Conservation (phyloP, 2,797 vertebrate genomes). For the Spinus pinus region DNA sequence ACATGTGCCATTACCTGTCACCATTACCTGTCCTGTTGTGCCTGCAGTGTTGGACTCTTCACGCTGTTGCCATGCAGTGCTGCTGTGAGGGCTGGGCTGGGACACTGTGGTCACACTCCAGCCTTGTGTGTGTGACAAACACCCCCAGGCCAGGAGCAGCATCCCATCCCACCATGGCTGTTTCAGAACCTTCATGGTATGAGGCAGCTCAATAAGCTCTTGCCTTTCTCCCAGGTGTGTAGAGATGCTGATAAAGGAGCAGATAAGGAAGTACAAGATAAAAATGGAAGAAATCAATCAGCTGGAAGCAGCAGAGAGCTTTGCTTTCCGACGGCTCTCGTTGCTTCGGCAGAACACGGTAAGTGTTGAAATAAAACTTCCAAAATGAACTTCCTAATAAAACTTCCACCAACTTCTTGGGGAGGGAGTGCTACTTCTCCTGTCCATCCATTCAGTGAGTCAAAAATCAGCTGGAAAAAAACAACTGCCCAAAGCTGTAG, state of each 20-base stretch:
- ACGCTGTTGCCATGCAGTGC: background rate
- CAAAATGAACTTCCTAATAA: background rate
- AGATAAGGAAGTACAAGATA: conserved; percentile 91
- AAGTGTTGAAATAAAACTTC: conserved; percentile 43
- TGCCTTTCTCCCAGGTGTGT: conserved; percentile 81
- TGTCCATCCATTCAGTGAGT: background rate
- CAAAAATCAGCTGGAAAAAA: background rate
- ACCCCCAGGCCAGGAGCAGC: background rate
- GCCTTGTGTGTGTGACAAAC: background rate
- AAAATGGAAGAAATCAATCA: conserved; percentile 96
- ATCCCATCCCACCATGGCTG: background rate
- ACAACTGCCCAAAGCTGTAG: background rate
- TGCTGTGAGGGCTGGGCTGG: background rate
- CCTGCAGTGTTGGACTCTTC: background rate
- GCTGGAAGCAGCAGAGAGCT: conserved; percentile 89
- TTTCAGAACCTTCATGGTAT: background rate
- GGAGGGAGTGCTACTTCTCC: background rate
- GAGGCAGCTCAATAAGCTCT: background rate
- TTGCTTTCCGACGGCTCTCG: conserved; percentile 89
- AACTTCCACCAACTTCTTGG: background rate
- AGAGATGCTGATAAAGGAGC: conserved; percentile 95
- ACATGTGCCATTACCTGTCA: background rate
- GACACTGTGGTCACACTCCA: background rate
- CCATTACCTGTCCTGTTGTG: background rate
- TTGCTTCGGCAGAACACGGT: conserved; percentile 89